phyloP scores from a whole-genome alignment of 2,113 vertebrate species.

The Galbula dea region DNA sequence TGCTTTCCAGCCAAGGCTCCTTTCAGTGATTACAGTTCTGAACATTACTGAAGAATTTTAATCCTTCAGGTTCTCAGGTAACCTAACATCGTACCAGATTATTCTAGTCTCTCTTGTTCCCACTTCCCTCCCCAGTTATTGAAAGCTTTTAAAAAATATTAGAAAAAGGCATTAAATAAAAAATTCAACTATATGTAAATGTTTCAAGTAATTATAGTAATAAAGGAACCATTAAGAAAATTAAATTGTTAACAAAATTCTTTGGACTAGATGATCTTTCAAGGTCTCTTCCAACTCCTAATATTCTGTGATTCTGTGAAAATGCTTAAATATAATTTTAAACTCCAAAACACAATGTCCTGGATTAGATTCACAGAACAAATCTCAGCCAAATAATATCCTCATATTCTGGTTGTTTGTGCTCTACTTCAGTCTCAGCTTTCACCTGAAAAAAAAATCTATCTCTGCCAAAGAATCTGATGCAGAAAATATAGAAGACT shows the following conservation, averaged over 20 bases:
- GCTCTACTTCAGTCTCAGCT: background rate
- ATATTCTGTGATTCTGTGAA: too few relatives aligned
- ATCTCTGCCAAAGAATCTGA: background rate
- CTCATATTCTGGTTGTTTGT: background rate
- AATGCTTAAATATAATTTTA: background rate
- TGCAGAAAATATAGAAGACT: rapidly evolving
- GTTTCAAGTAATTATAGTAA: background rate
- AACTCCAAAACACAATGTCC: background rate
- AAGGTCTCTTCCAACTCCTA: too few relatives aligned
- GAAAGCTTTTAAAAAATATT: background rate
- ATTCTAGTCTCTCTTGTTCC: background rate
- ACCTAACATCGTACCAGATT: background rate
- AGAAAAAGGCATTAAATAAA: background rate
- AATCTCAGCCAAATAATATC: background rate
- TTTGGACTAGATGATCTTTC: too few relatives aligned
- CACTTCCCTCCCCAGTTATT: background rate
- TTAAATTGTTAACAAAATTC: background rate
- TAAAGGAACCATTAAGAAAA: rapidly evolving
- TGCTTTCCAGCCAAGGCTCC: too few relatives aligned
- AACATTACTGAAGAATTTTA: background rate
- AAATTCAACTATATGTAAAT: background rate
- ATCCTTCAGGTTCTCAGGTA: background rate
- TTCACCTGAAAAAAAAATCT: background rate
- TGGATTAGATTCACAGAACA: background rate
- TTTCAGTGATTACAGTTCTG: too few relatives aligned